Base-by-base conservation (phyloP, 2,797 vertebrate species). In the Leptatherina wallacei region DNA sequence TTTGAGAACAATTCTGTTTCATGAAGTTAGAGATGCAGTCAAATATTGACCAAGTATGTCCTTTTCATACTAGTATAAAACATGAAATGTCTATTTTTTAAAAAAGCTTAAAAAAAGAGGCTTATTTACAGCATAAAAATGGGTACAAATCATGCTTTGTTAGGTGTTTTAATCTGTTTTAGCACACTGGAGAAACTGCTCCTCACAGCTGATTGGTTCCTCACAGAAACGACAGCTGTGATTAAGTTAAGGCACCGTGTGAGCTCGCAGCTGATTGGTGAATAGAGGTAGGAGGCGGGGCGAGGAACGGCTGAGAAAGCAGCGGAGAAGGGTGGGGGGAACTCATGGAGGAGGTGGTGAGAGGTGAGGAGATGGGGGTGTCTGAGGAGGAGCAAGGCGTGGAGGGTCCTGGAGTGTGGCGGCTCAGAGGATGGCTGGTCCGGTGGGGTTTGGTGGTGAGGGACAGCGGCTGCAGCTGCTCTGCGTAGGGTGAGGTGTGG, bases 21-120 rank as follows among this genome's bases (percentile, higher is more conserved):
- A 88, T 76, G 71, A 71, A 57, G 74, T 87, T 83, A 76, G 71
- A 88, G 71, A 75, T 44, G 75, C 84, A 93, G 96, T 97, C 96
- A 98, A 97, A 98, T 98, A 97, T 98, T 98, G 97, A 98, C 97
- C 96, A 98, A 95, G 95, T 95, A 92, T 94, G 35, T 88, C 69
- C 94, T 96, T 95, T 96, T 95, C 95, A 91, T 88, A 93, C 92
- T 92, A 88, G 90, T 91, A 93, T 94, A 93, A 92, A 94, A 93
- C 74, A 88, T 91, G 91, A 91, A 78, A 42, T 75, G 69, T 86
- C 87, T 89, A 90, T 35, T 20, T 20, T 27, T 86, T 81, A 89
- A 91, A 91, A 89, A 81, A 77, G 54, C 44, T 73, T 75, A 61
- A 75, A 85, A 71, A 76, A 65, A 27, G n/a, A 57, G 91, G 88